Evolutionary conservation across 2,888 invertebrate genomes (phyloP).

Genomic region (Anthrax anthrax): DNA sequence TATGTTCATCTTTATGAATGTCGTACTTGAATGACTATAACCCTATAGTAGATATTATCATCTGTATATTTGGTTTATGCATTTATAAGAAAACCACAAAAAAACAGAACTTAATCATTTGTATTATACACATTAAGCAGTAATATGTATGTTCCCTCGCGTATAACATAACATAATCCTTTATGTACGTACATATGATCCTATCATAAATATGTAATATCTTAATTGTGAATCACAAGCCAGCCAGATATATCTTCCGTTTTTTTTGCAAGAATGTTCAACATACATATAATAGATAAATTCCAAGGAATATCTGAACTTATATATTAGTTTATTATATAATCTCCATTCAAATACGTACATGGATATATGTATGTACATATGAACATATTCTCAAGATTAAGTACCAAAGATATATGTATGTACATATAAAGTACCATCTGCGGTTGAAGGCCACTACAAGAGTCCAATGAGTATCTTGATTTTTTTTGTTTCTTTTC

Average conservation of each 20-base stretch:
- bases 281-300: background rate
- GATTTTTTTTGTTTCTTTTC: background rate
- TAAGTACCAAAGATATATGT: slow-evolving; percentile 5
- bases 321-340: slow-evolving; percentile 8
- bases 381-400: slow-evolving; percentile 4
- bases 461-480: slow-evolving; percentile 8
- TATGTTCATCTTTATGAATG: too few relatives aligned
- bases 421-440: background rate
- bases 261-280: too few relatives aligned
- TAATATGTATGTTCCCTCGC: too few relatives aligned
- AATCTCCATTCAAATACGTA: background rate
- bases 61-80: too few relatives aligned
- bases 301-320: slow-evolving; percentile 2
- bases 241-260: too few relatives aligned
- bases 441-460: slow-evolving; percentile 7
- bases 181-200: too few relatives aligned
- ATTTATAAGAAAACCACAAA: too few relatives aligned
- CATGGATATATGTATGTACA: background rate
- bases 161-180: too few relatives aligned
- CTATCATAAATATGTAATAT: slow-evolving; percentile 7
- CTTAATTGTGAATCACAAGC: slow-evolving; percentile 8
- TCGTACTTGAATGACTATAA: too few relatives aligned
- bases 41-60: too few relatives aligned
- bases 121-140: too few relatives aligned
- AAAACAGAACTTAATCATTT: too few relatives aligned